Evolutionary conservation across 2,888 invertebrate species (phyloP).

Genomic region (Empis stercorea): DNA sequence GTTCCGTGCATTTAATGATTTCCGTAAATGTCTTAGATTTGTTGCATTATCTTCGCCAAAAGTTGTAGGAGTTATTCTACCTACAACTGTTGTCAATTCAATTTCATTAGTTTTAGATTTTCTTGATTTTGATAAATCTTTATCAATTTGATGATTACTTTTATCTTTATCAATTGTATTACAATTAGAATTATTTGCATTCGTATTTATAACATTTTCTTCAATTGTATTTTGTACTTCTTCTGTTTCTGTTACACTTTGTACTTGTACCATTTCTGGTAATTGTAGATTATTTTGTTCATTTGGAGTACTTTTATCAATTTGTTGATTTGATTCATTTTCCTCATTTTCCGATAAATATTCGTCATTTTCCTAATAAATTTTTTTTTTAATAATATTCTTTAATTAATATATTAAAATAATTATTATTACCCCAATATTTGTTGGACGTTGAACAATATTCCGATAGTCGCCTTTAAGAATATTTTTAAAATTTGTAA

Average conservation of each 20-base stretch:
- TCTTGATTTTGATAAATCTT: background rate
- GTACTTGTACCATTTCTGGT: no score
- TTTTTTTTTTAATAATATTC: background rate
- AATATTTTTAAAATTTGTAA: constrained; percentile 27
- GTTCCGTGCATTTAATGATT: constrained; percentile 19
- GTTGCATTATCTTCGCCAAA: constrained; percentile 21
- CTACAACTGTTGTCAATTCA: background rate
- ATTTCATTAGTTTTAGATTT: background rate
- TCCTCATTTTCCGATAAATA: constrained; percentile 17
- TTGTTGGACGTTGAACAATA: background rate
- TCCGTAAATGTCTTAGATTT: constrained; percentile 19
- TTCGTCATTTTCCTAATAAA: constrained; percentile 13
- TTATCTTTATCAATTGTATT: no score
- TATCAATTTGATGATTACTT: no score
- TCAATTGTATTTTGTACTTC: no score
- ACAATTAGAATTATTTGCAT: background rate
- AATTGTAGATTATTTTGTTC: no score
- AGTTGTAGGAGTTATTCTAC: constrained; percentile 18
- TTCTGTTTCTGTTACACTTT: no score
- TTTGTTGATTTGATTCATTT: constrained; percentile 8
- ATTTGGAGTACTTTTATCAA: background rate
- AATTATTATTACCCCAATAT: background rate
- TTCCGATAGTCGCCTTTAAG: constrained; percentile 23
- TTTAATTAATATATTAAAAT: background rate
- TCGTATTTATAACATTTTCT: background rate